Percentiles rank a stretch among this genome's conserved stretches.
Conservation (phyloP, 2,888 invertebrate species). For the Latrodectus hesperus region DNA sequence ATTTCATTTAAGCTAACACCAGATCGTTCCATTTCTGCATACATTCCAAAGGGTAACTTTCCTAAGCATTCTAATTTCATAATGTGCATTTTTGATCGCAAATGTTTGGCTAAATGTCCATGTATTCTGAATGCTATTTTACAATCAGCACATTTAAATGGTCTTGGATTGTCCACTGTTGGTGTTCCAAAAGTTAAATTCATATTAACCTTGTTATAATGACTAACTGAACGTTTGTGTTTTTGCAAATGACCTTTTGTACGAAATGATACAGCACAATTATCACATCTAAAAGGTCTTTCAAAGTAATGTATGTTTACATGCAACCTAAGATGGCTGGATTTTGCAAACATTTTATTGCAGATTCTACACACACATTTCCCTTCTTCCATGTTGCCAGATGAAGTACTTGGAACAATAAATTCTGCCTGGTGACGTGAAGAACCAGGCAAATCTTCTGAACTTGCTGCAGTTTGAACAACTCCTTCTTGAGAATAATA, state of each 20-base stretch:
- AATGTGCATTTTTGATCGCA: slow-evolving; percentile 96
- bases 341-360: slow-evolving; percentile 92
- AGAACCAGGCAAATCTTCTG: slow-evolving; percentile 42
- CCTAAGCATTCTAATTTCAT: slow-evolving; percentile 89
- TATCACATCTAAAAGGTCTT: slow-evolving; percentile 91
- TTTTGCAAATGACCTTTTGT: slow-evolving; percentile 93
- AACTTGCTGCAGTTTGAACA: slow-evolving; percentile 18
- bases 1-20: slow-evolving; percentile 93
- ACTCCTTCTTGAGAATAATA: slow-evolving; percentile 54
- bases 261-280: slow-evolving; percentile 92
- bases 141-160: slow-evolving; percentile 96
- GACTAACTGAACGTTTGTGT: slow-evolving; percentile 92
- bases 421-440: slow-evolving; percentile 57
- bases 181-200: slow-evolving; percentile 88
- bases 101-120: slow-evolving; percentile 96
- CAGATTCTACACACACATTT: slow-evolving; percentile 87
- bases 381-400: slow-evolving; percentile 72
- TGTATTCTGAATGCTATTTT: slow-evolving; percentile 95
- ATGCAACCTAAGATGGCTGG: slow-evolving; percentile 90
- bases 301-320: slow-evolving; percentile 97
- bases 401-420: slow-evolving; percentile 56
- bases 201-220: slow-evolving; percentile 91
- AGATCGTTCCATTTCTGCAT: slow-evolving; percentile 93
- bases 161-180: slow-evolving; percentile 90
- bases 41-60: slow-evolving; percentile 93